Base-by-base conservation (phyloP, 2,888 invertebrate genomes). In the Synergus itoensis region DNA sequence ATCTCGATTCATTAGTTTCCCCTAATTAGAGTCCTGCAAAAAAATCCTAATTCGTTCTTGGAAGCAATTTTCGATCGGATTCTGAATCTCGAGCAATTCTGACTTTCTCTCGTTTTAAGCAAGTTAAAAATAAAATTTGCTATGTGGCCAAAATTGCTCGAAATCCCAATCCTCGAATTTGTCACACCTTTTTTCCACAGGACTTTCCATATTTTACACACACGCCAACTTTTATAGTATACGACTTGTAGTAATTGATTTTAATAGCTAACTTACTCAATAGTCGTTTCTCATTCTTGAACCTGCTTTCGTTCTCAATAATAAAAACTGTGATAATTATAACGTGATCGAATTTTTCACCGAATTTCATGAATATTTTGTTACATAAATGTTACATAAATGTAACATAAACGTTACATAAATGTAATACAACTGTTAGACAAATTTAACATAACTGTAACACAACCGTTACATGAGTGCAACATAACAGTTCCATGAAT, bases 81-180 rank as follows among this genome's bases (percentile, higher is more conserved):
- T 65, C 12, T 4, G n/a, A 18, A 65, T 57, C 12, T 73, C 11
- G 36, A 53, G 36, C 53, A 36, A 73, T 73, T 73, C 18, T 4
- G 65, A 11, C 65, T 62, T 28, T 62, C 62, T 86, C 85, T 85
- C 80, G 4, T 85, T 41, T 65, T 85, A 87, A 88, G 83, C 86
- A 90, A 90, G 86, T 89, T 90, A 88, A 90, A 90, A 91, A 90
- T 90, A 90, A 90, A 88, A 87, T 90, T 85, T 86, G n/a, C 53
- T 36, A 53, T 53, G n/a, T 36, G 4, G 16, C 3, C 48, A 53
- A 9, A 73, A 36, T 53, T 36, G 53, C 53, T 73, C 36, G 53
- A 73, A 73, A 57, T 53, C 53, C 4, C 4, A 9, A 69, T 69
- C 48, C 28, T 48, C 28, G 28, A 69, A 14, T 21, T 41, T 11